These are phyloP conservation scores for Catajapyx aquilonaris DNA, from an alignment of 1,140 invertebrate genomes.

Conservation along the genomic window DNA sequence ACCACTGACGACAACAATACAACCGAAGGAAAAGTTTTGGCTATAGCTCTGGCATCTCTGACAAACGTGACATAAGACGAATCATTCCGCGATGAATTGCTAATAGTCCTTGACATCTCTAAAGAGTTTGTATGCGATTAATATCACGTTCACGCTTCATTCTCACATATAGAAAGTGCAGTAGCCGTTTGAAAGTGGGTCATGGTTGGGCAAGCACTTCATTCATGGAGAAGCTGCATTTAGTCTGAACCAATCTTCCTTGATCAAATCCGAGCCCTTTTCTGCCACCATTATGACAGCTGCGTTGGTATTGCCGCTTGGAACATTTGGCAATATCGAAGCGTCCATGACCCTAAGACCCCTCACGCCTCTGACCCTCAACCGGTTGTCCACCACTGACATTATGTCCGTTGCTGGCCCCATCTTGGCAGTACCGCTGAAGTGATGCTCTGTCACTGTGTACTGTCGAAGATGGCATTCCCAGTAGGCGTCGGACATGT, in stretches of 20 bases:
- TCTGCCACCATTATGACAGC: constrained; percentile 26
- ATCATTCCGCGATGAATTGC: too few species aligned
- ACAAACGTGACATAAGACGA: too few species aligned
- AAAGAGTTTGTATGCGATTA: too few species aligned
- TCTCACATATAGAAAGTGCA: too few species aligned
- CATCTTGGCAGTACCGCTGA: constrained; percentile 15
- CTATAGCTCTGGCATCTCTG: too few species aligned
- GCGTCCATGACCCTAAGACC: constrained; percentile 16
- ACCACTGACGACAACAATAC: too few species aligned
- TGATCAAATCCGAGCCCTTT: constrained; percentile 25
- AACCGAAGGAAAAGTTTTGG: too few species aligned
- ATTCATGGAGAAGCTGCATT: too few species aligned
- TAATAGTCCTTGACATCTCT: too few species aligned
- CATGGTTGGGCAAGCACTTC: too few species aligned
- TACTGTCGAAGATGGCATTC: constrained; percentile 44
- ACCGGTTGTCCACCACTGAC: constrained; percentile 21
- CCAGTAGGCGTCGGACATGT: constrained; percentile 47
- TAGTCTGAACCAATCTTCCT: constrained; percentile 5
- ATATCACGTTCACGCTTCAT: too few species aligned
- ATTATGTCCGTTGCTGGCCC: constrained; percentile 13
- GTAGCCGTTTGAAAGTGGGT: too few species aligned
- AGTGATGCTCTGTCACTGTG: constrained; percentile 43
- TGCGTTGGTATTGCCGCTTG: constrained; percentile 16
- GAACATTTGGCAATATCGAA: constrained; percentile 16
- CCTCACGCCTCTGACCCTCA: constrained; percentile 17